phyloP scores from a whole-genome alignment of 2,888 invertebrate genomes.

The Pseudococcus jackbeardsleyi region DNA sequence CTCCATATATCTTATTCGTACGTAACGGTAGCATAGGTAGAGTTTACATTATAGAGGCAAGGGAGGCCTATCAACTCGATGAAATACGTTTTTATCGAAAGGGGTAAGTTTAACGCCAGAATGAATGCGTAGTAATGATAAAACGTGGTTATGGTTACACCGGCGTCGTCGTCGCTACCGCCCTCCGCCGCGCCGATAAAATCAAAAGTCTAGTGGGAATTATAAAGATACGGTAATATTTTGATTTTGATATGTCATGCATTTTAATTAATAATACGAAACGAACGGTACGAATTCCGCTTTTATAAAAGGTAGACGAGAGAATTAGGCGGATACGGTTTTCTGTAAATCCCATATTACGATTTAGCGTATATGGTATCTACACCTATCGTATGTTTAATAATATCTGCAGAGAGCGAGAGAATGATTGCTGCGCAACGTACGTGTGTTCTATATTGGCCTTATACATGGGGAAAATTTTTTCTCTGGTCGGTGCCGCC shows the following conservation, averaged over 20 bases:
- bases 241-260: slow-evolving; percentile 48
- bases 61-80: neutral
- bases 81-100: slow-evolving; percentile 23
- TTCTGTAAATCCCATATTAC: slow-evolving; percentile 9
- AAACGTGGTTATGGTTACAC: slow-evolving; percentile 14
- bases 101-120: slow-evolving; percentile 11
- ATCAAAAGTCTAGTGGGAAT: slow-evolving; percentile 34
- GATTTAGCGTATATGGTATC: neutral
- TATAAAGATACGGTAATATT: slow-evolving; percentile 52
- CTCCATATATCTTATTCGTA: neutral
- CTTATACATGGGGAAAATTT: neutral
- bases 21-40: neutral
- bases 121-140: slow-evolving; percentile 36
- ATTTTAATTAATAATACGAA: slow-evolving; percentile 35
- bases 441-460: neutral
- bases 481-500: neutral
- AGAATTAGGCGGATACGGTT: neutral
- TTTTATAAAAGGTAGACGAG: slow-evolving; percentile 26
- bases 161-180: too few species aligned
- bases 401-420: neutral
- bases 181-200: neutral
- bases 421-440: neutral
- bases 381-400: neutral
- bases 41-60: neutral
- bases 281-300: neutral